Conservation (phyloP, 2,113 vertebrate genomes). For the Muntiacus muntjak region DNA sequence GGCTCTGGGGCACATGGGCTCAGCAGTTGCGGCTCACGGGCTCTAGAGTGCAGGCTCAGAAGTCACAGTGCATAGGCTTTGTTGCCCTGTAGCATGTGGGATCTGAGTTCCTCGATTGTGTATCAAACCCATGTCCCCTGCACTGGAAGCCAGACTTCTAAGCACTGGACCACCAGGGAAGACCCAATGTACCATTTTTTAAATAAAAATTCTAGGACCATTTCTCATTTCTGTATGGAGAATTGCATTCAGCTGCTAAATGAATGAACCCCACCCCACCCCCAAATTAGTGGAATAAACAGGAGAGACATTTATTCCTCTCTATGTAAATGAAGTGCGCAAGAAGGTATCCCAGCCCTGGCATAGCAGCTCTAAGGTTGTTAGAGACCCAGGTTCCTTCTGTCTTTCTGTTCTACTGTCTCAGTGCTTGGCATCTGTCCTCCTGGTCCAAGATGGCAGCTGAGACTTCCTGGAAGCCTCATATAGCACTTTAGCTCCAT, state of each 20-base stretch:
- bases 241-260: background rate
- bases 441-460: background rate
- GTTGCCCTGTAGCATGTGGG: background rate
- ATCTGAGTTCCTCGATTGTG: fast-evolving
- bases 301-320: background rate
- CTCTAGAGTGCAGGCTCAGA: background rate
- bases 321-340: background rate
- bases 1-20: background rate
- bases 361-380: background rate
- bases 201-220: background rate
- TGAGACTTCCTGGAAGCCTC: background rate
- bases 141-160: background rate
- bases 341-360: background rate
- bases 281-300: background rate
- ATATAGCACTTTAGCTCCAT: background rate
- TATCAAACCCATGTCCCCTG: background rate
- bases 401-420: background rate
- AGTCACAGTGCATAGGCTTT: background rate
- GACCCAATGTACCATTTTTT: background rate
- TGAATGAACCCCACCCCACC: background rate
- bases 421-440: background rate
- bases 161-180: background rate
- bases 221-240: background rate
- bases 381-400: background rate
- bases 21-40: background rate